Conservation (phyloP, 2,888 invertebrate species). For the Amphiduros pacificus region DNA sequence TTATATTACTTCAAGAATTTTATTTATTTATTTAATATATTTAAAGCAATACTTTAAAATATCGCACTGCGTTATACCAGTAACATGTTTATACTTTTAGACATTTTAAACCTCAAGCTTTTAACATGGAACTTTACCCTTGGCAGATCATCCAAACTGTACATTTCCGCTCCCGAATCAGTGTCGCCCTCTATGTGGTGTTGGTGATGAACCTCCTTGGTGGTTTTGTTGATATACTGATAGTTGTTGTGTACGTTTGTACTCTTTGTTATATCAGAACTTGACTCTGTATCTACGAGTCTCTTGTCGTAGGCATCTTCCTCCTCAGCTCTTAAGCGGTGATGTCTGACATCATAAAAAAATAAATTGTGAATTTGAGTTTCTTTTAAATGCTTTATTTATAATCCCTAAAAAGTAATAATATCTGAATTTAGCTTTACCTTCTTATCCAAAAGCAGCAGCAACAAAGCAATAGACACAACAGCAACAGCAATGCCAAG, state of each 20-base stretch:
- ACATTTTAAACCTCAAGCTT: too few species aligned
- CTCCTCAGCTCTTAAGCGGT: slow-evolving; percentile 5
- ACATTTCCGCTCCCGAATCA: slow-evolving; percentile 23
- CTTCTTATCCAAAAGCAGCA: slow-evolving; percentile 28
- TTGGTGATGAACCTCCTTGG: slow-evolving; percentile 11
- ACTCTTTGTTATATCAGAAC: slow-evolving; percentile 16
- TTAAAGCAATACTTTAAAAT: too few species aligned
- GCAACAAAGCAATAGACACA: slow-evolving; percentile 29
- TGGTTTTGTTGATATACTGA: slow-evolving; percentile 8
- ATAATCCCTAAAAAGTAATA: too few species aligned
- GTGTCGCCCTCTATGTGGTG: slow-evolving; percentile 17
- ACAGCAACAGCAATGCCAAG: slow-evolving; percentile 25
- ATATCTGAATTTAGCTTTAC: too few species aligned
- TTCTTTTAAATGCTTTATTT: too few species aligned
- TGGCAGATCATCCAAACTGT: slow-evolving; percentile 29
- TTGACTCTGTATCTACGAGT: slow-evolving; percentile 27
- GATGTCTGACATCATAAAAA: too few species aligned
- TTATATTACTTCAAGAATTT: too few species aligned
- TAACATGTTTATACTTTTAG: too few species aligned
- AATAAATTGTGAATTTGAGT: too few species aligned
- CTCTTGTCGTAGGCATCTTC: slow-evolving; percentile 22
- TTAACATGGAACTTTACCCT: slow-evolving; percentile 11
- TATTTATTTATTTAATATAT: too few species aligned
- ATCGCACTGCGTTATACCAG: too few species aligned
- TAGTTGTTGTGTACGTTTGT: slow-evolving; percentile 13